phyloP scores from a whole-genome alignment of 2,797 vertebrate species.

The Microcaecilia unicolor region DNA sequence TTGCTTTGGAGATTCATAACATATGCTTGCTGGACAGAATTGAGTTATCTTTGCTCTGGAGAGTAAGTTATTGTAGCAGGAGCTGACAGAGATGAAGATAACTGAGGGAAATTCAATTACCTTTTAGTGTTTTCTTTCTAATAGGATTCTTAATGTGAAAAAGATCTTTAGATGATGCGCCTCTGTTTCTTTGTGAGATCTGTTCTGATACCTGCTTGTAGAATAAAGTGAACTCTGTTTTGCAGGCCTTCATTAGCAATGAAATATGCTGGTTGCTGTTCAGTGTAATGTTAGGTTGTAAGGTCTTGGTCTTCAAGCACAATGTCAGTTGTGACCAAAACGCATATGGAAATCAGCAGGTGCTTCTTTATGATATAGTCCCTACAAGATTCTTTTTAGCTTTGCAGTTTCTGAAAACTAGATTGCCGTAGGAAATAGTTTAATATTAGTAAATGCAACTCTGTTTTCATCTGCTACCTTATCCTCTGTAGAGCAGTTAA shows the following conservation, averaged over 20 bases:
- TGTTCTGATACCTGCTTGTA: conserved; percentile 63
- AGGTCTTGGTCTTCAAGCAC: conserved; percentile 47
- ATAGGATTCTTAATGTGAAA: conserved; percentile 98
- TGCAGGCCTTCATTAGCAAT: conserved; percentile 72
- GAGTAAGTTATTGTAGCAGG: conserved; percentile 98
- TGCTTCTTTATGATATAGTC: too few relatives aligned
- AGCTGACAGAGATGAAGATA: conserved; percentile 99
- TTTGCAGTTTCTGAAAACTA: too few relatives aligned
- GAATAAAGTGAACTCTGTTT: conserved; percentile 64
- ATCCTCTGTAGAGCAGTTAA: too few relatives aligned
- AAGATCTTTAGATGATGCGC: conserved; percentile 87
- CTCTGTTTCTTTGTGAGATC: conserved; percentile 62
- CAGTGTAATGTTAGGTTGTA: conserved; percentile 63
- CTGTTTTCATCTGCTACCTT: too few relatives aligned
- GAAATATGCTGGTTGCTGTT: conserved; percentile 68
- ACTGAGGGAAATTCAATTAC: conserved; percentile 99
- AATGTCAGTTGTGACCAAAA: conserved; percentile 23
- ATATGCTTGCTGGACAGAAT: conserved; percentile 86
- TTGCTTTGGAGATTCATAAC: conserved; percentile 84
- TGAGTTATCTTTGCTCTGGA: conserved; percentile 92
- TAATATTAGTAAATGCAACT: too few relatives aligned
- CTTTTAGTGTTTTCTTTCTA: conserved; percentile 99
- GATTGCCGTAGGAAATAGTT: too few relatives aligned
- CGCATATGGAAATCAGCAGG: conserved; percentile 5
- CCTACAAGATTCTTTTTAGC: too few relatives aligned